Evolutionary conservation across 2,888 invertebrate genomes (phyloP).

Genomic region (Andrena bucephala): DNA sequence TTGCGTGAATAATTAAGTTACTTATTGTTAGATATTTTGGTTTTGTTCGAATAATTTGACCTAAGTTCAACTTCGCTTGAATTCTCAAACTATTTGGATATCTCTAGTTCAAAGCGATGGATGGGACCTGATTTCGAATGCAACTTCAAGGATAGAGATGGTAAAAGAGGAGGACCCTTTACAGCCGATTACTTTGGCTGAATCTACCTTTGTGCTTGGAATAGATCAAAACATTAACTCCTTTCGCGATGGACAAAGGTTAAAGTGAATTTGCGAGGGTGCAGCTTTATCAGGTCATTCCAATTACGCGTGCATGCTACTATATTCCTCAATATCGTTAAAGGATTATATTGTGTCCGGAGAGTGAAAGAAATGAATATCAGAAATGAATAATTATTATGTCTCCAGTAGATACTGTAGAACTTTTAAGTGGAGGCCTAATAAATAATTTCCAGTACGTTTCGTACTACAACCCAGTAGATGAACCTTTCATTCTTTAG

Average conservation of each 20-base stretch:
- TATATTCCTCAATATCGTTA: neutral
- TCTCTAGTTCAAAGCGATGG: neutral
- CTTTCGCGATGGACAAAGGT: conserved; percentile 15
- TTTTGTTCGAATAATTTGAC: too few species aligned
- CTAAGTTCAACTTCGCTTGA: too few species aligned
- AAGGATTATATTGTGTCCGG: neutral
- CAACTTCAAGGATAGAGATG: conserved; percentile 42
- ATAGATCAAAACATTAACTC: conserved; percentile 54
- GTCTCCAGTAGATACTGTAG: neutral
- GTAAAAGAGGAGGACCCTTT: conserved; percentile 41
- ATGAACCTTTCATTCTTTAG: neutral
- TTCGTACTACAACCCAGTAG: neutral
- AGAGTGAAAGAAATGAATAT: neutral
- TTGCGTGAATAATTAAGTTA: too few species aligned
- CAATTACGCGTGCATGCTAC: neutral
- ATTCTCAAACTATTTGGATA: too few species aligned
- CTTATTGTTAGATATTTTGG: too few species aligned
- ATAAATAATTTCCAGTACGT: neutral
- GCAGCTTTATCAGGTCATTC: neutral
- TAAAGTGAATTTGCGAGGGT: neutral
- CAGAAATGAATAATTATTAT: too few species aligned
- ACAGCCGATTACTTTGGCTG: conserved; percentile 46
- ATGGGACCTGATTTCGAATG: conserved; percentile 27
- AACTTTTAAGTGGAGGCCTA: neutral
- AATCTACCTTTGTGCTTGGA: conserved; percentile 45